These are phyloP conservation scores for Calliopsis andreniformis DNA, from an alignment of 1,140 invertebrate species.

Conservation along the genomic window DNA sequence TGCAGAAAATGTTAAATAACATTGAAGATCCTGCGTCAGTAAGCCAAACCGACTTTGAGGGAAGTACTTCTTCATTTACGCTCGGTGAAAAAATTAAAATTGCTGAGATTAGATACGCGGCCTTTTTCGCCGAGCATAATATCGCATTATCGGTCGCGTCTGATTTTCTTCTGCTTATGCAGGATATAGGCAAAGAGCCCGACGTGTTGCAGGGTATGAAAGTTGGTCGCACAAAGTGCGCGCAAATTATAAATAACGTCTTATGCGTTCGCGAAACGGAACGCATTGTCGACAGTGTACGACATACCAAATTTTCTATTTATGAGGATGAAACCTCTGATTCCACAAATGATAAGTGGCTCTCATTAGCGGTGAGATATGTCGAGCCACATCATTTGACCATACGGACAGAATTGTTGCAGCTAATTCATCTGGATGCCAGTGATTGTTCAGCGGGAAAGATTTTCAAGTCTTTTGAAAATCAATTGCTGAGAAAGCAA, in stretches of 20 bases:
- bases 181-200: no score
- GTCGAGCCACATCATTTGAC: background rate
- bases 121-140: background rate
- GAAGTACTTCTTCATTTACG: background rate
- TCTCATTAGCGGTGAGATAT: background rate
- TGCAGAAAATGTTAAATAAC: background rate
- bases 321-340: background rate
- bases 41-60: background rate
- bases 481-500: background rate
- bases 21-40: background rate
- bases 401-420: background rate
- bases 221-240: background rate
- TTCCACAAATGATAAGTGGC: background rate
- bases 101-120: background rate
- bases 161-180: background rate
- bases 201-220: no score
- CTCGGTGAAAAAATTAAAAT: background rate
- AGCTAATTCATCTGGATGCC: no score
- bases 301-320: background rate
- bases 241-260: background rate
- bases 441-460: background rate
- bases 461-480: background rate
- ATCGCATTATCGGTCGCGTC: background rate
- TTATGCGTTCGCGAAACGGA: conserved; percentile 1
- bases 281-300: background rate